Evolutionary conservation across 2,888 invertebrate species (phyloP), one percentile per base, ranked within the genome.

Genomic region (Heteropelma amictum): DNA sequence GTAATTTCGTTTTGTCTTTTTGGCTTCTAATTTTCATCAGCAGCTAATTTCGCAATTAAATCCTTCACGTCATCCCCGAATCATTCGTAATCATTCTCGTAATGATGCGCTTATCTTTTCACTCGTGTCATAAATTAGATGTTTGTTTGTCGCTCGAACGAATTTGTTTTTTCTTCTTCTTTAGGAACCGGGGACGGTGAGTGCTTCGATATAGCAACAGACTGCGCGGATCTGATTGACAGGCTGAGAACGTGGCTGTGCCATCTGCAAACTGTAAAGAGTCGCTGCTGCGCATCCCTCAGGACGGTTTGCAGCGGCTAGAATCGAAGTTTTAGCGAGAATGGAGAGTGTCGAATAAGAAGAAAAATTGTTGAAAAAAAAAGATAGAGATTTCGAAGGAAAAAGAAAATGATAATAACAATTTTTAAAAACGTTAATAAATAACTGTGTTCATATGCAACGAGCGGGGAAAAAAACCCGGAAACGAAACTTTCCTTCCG

Each of bases 221-320:
- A 89, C 86, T 89, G 89, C 87, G 88, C 88, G 83, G 88, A 88
- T 84, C 84, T 88, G 86, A 89, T 89, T 81, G 85, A 85, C 85
- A 89, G 89, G 89, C 88, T 89, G 85, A 85, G 86, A 84, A 87
- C 86, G 84, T 89, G 89, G 89, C 87, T 89, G 88, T 89, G 89
- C 88, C 89, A 88, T 88, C 83, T 89, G 81, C 87, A 87, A 88
- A 87, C 88, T 82, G 87, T 88, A 83, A 88, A 80, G 83, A 86
- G 79, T 79, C 88, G 89, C 81, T 89, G 89, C 85, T 89, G 89
- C 83, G 88, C 87, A 78, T 89, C 88, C 82, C 84, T 89, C 69
- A 87, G 86, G 79, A 79, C 82, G 74, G 83, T 88, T 82, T 89
- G 89, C 83, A 77, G 83, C 65, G 80, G 77, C 74, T 78, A 79